Base-by-base conservation (phyloP, 2,888 invertebrate species). In the Pseudococcus longispinus region DNA sequence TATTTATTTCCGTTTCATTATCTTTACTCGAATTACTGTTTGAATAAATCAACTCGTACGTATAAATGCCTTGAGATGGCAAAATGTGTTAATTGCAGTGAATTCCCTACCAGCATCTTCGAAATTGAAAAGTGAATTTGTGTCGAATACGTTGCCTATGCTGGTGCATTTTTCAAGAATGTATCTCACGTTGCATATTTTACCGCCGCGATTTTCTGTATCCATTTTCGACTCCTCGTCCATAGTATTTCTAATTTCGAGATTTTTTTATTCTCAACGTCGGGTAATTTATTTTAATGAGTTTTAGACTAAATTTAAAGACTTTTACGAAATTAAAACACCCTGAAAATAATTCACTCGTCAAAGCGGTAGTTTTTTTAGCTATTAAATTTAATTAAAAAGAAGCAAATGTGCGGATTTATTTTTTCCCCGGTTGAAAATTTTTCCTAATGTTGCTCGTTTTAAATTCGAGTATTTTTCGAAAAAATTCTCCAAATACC, bases 341-440 rank as follows among this genome's bases (percentile, higher is more conserved):
- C 60, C 20, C 37, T 8, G 18, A 26, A 26, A 65, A 20, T 65
- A 65, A 65, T 65, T 65, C 65, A 65, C 13, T 65, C 26, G 65
- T 65, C 26, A 65, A 65, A 65, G 26, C 15, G 65, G 18, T 65
- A 8, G 13, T 65, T 65, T 65, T 65, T 65, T 15, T 9, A 65
- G 26, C 65, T 26, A 65, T 65, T 65, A 65, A 65, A 65, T 65
- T 65, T 65, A 65, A 65, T 65, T 65, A 65, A 65, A 65, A 26
- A 26, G 26, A 65, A 26, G 29, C 32, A 70, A 70, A 32, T 70
- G 70, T 15, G 11, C 23, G 13, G 65, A 65, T 65, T 65, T 65
- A 26, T 65, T 65, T 26, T 65, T 60, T 60, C 6, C 18, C 46
- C 9, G 18, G 60, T 20, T 60, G 60, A 9, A 60, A 60, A 20